Evolutionary conservation across 2,888 invertebrate species (phyloP), one percentile per base, ranked within the genome.

Genomic region (Dilophus febrilis): DNA sequence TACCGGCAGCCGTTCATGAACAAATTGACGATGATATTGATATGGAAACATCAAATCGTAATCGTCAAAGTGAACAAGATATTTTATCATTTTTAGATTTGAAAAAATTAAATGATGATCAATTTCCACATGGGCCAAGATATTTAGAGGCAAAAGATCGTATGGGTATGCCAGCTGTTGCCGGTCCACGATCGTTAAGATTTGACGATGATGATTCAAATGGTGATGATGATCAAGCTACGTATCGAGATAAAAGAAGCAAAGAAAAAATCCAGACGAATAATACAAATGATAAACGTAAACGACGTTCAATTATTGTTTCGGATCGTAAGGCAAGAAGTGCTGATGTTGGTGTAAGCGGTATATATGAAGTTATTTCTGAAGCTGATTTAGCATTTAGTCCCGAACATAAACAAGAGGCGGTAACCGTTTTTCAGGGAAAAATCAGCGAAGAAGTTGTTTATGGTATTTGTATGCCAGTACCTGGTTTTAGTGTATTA

Each of bases 321-420:
- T 70, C 74, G 5, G 77, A 78, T 53, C 69, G 84, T 12, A 81
- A 82, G 53, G 79, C 72, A 2, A 72, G 85, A 38, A 85, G 82
- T 45, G 81, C 86, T 3, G 87, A 87, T 54, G 85, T 90, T 2
- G 88, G 90, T 6, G 88, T 91, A 2, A 84, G 84, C 46, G 85
- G 87, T 0, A 71, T 87, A 17, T 90, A 88, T 59, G 86, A 88
- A 48, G 86, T 91, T 35, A 86, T 91, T 42, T 88, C 90, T 4
- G 86, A 88, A 59, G 86, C 87, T 2, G 91, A 91, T 59, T 64
- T 91, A 31, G 87, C 84, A 29, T 91, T 91, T 59, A 85, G 84
- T 49, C 86, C 88, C 1, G 82, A 86, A 50, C 68, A 72, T 38
- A 71, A 75, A 49, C 73, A 75, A 35, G 86, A 86, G 58, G 77